Percentiles rank a stretch among this genome's conserved stretches.
Conservation (phyloP, 2,113 vertebrate species). For the Raja brachyura region DNA sequence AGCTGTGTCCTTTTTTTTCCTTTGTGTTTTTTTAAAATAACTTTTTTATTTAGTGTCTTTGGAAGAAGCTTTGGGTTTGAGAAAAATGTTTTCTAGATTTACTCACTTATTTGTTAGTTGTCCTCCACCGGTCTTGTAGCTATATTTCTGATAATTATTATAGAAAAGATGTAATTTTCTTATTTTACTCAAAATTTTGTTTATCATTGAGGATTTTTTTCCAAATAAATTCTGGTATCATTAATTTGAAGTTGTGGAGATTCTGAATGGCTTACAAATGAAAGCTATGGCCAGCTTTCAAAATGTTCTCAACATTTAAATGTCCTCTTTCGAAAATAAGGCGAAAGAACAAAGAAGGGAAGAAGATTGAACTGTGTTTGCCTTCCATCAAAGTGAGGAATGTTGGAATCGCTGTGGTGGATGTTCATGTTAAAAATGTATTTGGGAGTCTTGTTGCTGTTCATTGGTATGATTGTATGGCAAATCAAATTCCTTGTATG, state of each 20-base stretch:
- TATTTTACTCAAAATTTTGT: conserved; percentile 25
- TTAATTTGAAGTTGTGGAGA: neutral
- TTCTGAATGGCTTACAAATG: neutral
- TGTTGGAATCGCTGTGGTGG: too few species aligned
- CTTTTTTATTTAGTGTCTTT: conserved; percentile 20
- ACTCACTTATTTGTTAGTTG: neutral
- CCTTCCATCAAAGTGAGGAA: too few species aligned
- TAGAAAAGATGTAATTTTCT: neutral
- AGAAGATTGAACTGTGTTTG: too few species aligned
- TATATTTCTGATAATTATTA: conserved; percentile 25
- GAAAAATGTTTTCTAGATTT: neutral
- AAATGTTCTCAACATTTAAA: conserved; percentile 8
- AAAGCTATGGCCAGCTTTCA: neutral
- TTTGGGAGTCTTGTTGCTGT: too few species aligned
- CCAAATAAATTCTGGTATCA: conserved; percentile 2
- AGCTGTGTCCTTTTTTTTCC: conserved; percentile 21
- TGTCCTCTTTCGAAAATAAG: neutral
- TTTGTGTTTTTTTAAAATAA: neutral
- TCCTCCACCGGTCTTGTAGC: neutral
- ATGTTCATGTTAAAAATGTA: too few species aligned
- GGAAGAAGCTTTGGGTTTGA: conserved; percentile 21
- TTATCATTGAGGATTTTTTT: conserved; percentile 31
- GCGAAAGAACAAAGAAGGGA: too few species aligned
- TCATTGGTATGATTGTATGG: too few species aligned
- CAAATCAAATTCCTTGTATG: too few species aligned